phyloP scores from a whole-genome alignment of 2,888 invertebrate species.

The Apamea monoglypha region DNA sequence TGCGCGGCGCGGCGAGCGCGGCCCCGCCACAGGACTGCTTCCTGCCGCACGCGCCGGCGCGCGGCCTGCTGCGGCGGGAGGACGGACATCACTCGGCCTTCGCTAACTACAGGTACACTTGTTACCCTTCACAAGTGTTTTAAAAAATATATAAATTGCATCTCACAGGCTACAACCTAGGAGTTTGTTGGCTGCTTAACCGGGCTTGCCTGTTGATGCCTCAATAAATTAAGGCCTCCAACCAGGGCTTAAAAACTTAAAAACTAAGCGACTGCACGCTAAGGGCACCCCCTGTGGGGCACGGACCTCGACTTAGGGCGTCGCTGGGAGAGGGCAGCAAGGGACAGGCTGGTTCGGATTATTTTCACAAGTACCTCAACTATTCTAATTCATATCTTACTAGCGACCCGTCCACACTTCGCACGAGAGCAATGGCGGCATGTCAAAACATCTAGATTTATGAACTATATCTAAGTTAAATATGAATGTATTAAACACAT shows the following conservation, averaged over 20 bases:
- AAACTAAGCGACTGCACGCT: too few relatives aligned
- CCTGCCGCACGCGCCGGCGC: constrained; percentile 59
- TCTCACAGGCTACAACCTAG: too few relatives aligned
- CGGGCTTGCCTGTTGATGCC: too few relatives aligned
- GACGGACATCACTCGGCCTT: constrained; percentile 86
- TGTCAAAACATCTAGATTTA: neutral
- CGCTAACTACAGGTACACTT: constrained; percentile 83
- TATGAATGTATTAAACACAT: neutral
- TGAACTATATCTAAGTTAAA: neutral
- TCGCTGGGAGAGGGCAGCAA: too few relatives aligned
- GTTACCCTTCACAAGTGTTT: too few relatives aligned
- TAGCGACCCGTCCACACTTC: neutral
- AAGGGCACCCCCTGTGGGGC: too few relatives aligned
- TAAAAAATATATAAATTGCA: too few relatives aligned
- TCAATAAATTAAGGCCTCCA: too few relatives aligned
- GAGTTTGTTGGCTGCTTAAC: too few relatives aligned
- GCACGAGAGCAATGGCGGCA: neutral
- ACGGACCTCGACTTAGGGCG: too few relatives aligned
- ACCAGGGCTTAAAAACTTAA: too few relatives aligned
- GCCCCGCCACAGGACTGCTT: constrained; percentile 59
- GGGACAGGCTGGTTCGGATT: too few relatives aligned
- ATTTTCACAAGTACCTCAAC: neutral
- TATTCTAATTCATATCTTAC: neutral
- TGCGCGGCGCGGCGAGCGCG: constrained; percentile 68
- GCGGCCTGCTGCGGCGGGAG: constrained; percentile 75